Percentiles rank a stretch among this genome's conserved stretches.
phyloP scores from a whole-genome alignment of 1,140 invertebrate genomes.

The Neodiprion virginianus region DNA sequence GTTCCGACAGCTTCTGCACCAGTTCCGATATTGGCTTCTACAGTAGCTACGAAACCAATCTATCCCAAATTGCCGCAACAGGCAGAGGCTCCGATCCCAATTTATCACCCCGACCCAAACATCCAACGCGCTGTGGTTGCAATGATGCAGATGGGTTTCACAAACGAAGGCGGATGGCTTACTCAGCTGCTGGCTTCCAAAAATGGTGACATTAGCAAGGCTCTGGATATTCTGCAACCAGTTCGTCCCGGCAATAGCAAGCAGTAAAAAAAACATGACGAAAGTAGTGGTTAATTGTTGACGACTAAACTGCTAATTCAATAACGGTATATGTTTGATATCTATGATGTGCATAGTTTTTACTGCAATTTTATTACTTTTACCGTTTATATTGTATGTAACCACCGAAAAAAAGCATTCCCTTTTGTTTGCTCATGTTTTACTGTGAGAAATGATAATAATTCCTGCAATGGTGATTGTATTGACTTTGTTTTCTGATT shows the following conservation, averaged over 20 bases:
- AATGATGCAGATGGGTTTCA: slow-evolving; percentile 85
- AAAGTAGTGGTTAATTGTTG: not conserved
- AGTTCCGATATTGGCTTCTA: slow-evolving; percentile 23
- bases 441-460: too few species aligned
- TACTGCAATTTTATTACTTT: not conserved
- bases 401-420: not conserved
- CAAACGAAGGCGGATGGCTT: slow-evolving; percentile 73
- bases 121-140: slow-evolving; percentile 68
- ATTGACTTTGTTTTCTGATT: not conserved
- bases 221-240: slow-evolving; percentile 69
- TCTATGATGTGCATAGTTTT: not conserved
- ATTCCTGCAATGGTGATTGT: too few species aligned
- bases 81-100: slow-evolving; percentile 6
- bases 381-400: too few species aligned
- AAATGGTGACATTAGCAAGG: slow-evolving; percentile 74
- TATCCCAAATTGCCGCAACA: not conserved
- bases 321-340: too few species aligned
- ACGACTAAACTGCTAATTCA: not conserved
- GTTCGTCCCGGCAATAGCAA: not conserved
- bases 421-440: not conserved
- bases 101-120: slow-evolving; percentile 62
- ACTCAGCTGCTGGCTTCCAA: slow-evolving; percentile 64
- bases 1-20: slow-evolving; percentile 30
- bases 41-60: slow-evolving; percentile 26
- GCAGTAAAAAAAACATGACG: not conserved